Conservation (phyloP, 2,113 vertebrate species). For the Corythornis vintsioides region DNA sequence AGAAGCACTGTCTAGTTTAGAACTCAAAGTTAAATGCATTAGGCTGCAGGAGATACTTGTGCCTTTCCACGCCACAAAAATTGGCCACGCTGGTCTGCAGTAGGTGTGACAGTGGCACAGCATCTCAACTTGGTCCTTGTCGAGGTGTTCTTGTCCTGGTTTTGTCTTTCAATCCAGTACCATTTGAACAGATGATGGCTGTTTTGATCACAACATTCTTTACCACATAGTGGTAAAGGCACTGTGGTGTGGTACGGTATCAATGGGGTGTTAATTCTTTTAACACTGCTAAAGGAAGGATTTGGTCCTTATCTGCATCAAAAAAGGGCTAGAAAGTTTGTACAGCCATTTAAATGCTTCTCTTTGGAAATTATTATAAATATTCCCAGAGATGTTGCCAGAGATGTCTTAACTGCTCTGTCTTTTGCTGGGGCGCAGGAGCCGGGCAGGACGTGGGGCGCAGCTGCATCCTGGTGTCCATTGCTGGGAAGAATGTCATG, state of each 20-base stretch:
- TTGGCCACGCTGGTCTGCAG: fast-evolving
- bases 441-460: slow-evolving; percentile 97
- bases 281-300: neutral
- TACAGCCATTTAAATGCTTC: fast-evolving
- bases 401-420: neutral
- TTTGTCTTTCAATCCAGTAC: neutral
- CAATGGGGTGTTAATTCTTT: neutral
- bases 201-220: neutral
- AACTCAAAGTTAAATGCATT: fast-evolving
- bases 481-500: slow-evolving; percentile 97
- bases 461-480: slow-evolving; percentile 95
- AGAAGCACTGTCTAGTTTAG: fast-evolving
- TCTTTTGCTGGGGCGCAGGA: slow-evolving; percentile 64
- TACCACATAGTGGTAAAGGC: fast-evolving
- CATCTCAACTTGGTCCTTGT: fast-evolving
- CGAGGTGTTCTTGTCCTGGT: fast-evolving
- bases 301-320: neutral
- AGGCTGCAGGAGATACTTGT: fast-evolving
- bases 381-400: neutral
- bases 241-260: fast-evolving
- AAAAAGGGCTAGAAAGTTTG: neutral
- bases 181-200: fast-evolving
- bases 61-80: fast-evolving
- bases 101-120: fast-evolving
- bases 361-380: neutral